Base-by-base conservation (phyloP, 1,140 invertebrate species). In the Lutraria rhynchaena region DNA sequence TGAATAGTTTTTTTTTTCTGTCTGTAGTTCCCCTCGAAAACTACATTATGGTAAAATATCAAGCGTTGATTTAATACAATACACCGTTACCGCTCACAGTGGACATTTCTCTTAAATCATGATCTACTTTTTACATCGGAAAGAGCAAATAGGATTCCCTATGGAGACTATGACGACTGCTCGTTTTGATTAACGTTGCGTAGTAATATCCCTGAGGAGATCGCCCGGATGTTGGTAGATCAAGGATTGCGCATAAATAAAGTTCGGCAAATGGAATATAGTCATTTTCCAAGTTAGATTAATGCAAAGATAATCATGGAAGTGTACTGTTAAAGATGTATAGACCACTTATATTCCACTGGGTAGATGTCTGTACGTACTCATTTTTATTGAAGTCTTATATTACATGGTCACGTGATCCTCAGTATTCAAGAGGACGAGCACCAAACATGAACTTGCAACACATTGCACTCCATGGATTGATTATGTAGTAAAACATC, bases 81-180 rank as follows among this genome's bases (percentile, higher is more conserved):
- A 65, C 29, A 37, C n/a, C 15, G 4, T 35, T 61, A 35, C 31
- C 19, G 33, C 41, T 11, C 7, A n/a, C 1, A 41, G 22, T 37
- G 31, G 35, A 65, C 61, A 46, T 41, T 37, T 37, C 19, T 37
- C 35, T 65, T 65, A 3, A 65, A 65, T 65, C 61, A 44, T 65
- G 24, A 27, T 65, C 41, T 19, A 65, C 17, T 65, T 65, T 65
- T 22, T 65, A 65, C 35, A 44, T 65, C 22, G 7, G n/a, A n/a
- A 35, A 37, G 7, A 35, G 22, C 1, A 13, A 46, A 15, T 13
- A 24, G 4, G 7, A 19, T n/a, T 44, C 61, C 17, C 61, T 7
- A 1, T 11, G 31, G 61, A 44, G 17, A n/a, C n/a, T 1, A 24
- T 65, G 61, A 65, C 61, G 35, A 29, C 35, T 22, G 35, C 1